Evolutionary conservation across 2,113 vertebrate species (phyloP), one percentile per base, ranked within the genome.

Genomic region (Gavia stellata): DNA sequence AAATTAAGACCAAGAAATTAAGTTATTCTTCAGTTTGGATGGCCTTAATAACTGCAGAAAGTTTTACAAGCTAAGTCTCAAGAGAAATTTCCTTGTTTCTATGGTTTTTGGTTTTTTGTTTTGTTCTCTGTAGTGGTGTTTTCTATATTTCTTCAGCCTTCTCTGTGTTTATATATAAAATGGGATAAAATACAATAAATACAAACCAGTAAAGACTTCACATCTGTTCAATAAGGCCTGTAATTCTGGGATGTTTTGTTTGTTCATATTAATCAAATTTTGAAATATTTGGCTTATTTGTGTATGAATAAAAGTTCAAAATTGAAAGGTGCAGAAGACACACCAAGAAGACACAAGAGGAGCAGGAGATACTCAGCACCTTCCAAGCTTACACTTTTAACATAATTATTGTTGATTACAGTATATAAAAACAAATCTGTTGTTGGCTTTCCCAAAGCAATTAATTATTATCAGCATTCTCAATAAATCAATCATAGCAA

Each of bases 381-480:
- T 71, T 74, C 47, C 25, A 81, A 38, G 52, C 6, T 92, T 74
- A 40, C 11, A 25, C 3, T 59, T 92, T 19, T 55, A 75, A 55
- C 6, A 38, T 56, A 84, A 70, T 2, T 63, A 8, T 36, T 85
- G 49, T 74, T 36, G 52, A 91, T 50, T 91, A 52, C 9, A 74
- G 12, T 14, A 45, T 14, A 71, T 20, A 67, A 38, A 96, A 84
- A 33, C 4, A 93, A 88, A 89, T 52, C 23, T 75, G 20, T 59
- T 81, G 24, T 28, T 81, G 26, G 15, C 18, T 91, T 95, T 89
- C 65, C 68, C 77, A 91, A 86, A 84, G 18, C 19, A 83, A 67
- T 77, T 92, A 61, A 71, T 86, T 94, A 75, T 50, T 65, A 87
- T 52, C 56, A 85, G 29, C 21, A 68, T 84, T 89, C 52, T 92